Conservation (phyloP, 2,113 vertebrate genomes). For the Vulpes vulpes region DNA sequence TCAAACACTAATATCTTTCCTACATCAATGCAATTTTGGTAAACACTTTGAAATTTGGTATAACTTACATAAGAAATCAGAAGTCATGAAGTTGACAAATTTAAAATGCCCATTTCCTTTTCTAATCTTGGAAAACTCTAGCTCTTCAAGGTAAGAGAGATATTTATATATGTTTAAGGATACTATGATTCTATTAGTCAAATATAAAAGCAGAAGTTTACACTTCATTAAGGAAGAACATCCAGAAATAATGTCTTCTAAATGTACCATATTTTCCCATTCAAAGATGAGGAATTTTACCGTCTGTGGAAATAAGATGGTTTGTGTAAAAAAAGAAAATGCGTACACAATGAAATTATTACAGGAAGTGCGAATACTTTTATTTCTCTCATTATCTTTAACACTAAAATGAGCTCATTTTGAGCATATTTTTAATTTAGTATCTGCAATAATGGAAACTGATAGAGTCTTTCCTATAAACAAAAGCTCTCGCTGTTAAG, state of each 20-base stretch:
- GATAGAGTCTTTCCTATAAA: not conserved
- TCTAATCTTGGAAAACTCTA: constrained; percentile 35
- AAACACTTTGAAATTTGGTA: constrained; percentile 40
- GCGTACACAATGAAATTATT: not conserved
- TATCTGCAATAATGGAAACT: constrained; percentile 49
- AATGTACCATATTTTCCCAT: constrained; percentile 67
- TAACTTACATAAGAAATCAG: not conserved
- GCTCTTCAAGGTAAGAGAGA: constrained; percentile 4
- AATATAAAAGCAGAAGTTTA: constrained; percentile 75
- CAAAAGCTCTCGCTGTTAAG: constrained; percentile 28
- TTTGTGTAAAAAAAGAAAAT: constrained; percentile 65
- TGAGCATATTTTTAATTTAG: constrained; percentile 64
- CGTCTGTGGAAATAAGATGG: constrained; percentile 68
- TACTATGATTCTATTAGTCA: constrained; percentile 80
- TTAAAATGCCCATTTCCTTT: constrained; percentile 26
- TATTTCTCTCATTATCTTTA: constrained; percentile 40
- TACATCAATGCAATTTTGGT: not conserved
- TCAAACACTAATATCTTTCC: too few relatives aligned
- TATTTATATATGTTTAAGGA: constrained; percentile 82
- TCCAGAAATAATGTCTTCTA: constrained; percentile 70
- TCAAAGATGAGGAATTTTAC: constrained; percentile 20
- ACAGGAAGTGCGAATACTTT: constrained; percentile 46
- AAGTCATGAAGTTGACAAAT: not conserved
- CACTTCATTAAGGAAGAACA: constrained; percentile 63
- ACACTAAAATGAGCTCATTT: constrained; percentile 66